Evolutionary conservation across 2,113 vertebrate species (phyloP).

Genomic region (Vidua macroura): DNA sequence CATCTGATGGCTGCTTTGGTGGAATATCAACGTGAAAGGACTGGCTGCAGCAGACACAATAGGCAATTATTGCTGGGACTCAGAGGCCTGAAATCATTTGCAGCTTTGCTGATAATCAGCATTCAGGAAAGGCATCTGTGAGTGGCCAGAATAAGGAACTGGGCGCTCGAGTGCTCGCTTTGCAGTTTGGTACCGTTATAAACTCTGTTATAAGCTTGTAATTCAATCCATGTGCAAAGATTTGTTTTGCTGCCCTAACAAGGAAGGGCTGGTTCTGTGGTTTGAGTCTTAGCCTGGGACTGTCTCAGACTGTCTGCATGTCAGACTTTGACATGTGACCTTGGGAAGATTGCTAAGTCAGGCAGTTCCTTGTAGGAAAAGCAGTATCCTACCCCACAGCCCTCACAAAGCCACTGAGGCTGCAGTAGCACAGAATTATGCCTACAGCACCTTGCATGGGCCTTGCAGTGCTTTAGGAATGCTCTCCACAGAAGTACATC

Average conservation of each 20-base stretch:
- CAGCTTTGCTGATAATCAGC: constrained; percentile 49
- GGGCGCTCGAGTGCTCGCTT: not conserved
- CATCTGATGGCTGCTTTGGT: constrained; percentile 47
- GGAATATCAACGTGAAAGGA: constrained; percentile 46
- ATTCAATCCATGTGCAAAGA: constrained; percentile 14
- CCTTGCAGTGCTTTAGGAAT: not conserved
- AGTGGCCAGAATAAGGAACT: not conserved
- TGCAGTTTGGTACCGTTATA: not conserved
- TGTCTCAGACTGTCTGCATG: not conserved
- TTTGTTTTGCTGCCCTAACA: not conserved
- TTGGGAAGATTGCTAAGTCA: constrained; percentile 34
- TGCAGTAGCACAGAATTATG: not conserved
- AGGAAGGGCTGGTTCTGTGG: constrained; percentile 19
- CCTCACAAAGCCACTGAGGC: not conserved
- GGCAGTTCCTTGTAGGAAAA: not conserved
- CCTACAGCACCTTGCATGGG: not conserved
- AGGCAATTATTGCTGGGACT: constrained; percentile 55
- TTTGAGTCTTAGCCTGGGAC: constrained; percentile 2
- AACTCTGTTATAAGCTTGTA: not conserved
- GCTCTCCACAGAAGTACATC: not conserved
- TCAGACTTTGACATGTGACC: constrained; percentile 26
- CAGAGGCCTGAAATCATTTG: constrained; percentile 37
- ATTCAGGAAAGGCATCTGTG: not conserved
- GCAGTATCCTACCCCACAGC: not conserved
- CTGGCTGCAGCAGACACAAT: constrained; percentile 51